A percentile compares a stretch with the other conserved stretches of the same genome.
These are phyloP conservation scores for Scaptomyza tumidula DNA, from an alignment of 2,888 invertebrate species.

Conservation along the genomic window DNA sequence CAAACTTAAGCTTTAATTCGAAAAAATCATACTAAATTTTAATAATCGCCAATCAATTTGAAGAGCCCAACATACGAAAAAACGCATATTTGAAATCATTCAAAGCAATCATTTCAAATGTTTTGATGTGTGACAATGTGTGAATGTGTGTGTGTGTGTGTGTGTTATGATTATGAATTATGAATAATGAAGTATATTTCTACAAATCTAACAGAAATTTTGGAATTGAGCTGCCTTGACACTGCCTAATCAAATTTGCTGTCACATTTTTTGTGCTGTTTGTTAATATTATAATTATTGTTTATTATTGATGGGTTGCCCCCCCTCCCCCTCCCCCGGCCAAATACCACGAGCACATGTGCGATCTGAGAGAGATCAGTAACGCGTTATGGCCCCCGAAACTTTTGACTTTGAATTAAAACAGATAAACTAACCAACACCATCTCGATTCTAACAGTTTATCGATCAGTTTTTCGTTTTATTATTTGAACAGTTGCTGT, in stretches of 20 bases:
- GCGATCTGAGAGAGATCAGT: constrained; percentile 36
- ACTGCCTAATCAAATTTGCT: constrained; percentile 55
- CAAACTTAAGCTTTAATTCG: constrained; percentile 66
- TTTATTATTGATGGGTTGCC: constrained; percentile 53
- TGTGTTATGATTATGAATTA: constrained; percentile 45
- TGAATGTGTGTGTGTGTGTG: constrained; percentile 17
- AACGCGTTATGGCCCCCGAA: constrained; percentile 7
- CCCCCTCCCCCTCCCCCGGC: neutral
- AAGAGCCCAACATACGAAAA: constrained; percentile 37
- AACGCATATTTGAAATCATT: constrained; percentile 25
- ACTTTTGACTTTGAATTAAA: neutral
- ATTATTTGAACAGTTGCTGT: constrained; percentile 65
- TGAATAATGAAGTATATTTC: constrained; percentile 45
- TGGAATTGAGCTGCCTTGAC: constrained; percentile 53
- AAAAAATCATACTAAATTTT: constrained; percentile 69
- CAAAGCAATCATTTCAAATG: constrained; percentile 28
- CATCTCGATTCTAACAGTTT: constrained; percentile 24
- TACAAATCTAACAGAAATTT: constrained; percentile 44
- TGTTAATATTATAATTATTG: constrained; percentile 21
- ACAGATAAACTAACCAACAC: neutral
- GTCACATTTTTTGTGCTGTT: constrained; percentile 17
- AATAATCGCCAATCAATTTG: constrained; percentile 58
- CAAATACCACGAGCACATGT: constrained; percentile 4
- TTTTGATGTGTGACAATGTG: constrained; percentile 4
- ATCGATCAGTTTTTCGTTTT: constrained; percentile 48